These are phyloP conservation scores for Ophonus ardosiacus DNA, from an alignment of 2,888 invertebrate species.

Conservation along the genomic window DNA sequence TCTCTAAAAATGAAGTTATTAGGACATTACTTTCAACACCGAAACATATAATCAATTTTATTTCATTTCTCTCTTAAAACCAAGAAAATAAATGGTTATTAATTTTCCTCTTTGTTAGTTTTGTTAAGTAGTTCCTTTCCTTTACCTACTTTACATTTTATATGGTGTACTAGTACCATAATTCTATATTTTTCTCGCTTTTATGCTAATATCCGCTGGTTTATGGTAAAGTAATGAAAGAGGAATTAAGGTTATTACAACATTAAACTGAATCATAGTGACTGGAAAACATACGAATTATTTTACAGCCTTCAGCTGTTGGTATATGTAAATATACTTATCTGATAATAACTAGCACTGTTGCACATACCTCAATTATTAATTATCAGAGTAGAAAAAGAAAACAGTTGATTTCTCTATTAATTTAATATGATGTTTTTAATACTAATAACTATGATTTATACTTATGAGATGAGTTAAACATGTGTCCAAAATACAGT, in stretches of 20 bases:
- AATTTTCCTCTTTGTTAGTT: neutral
- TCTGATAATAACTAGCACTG: neutral
- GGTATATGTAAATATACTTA: conserved; percentile 22
- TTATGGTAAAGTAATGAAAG: conserved; percentile 22
- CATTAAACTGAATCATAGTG: conserved; percentile 35
- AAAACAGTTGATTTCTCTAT: neutral
- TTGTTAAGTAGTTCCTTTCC: conserved; percentile 8
- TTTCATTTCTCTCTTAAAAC: too few relatives aligned
- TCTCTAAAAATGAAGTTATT: too few relatives aligned
- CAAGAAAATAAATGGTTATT: neutral
- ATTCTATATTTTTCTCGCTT: neutral
- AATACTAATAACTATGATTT: neutral
- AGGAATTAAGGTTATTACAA: conserved; percentile 39
- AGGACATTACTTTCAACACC: too few relatives aligned
- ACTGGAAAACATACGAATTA: conserved; percentile 19
- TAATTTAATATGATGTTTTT: neutral
- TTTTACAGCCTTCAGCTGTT: conserved; percentile 26
- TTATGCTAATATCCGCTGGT: neutral
- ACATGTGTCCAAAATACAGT: too few relatives aligned
- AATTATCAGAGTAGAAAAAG: conserved; percentile 25
- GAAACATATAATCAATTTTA: too few relatives aligned
- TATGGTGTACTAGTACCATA: neutral
- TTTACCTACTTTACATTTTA: conserved; percentile 5
- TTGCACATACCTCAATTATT: neutral
- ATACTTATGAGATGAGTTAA: neutral